These are phyloP conservation scores for Trinorchestia longiramus DNA, from an alignment of 1,140 invertebrate species.

Conservation along the genomic window DNA sequence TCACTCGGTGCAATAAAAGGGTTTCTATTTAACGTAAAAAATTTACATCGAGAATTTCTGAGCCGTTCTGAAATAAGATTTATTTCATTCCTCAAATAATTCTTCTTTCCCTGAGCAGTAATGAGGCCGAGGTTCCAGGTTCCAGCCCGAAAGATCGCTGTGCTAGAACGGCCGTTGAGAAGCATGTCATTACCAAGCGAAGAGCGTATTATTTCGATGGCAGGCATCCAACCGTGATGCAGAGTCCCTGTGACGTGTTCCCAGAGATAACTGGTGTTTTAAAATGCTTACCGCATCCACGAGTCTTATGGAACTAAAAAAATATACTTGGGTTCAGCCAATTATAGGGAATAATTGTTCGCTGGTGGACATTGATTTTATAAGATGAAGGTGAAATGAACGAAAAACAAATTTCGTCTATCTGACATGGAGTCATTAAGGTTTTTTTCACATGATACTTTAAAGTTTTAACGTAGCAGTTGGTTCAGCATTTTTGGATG, in stretches of 20 bases:
- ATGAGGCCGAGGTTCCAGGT: neutral
- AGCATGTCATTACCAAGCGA: slow-evolving; percentile 43
- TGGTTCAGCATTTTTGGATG: too few relatives aligned
- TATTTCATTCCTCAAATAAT: neutral
- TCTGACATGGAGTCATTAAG: neutral
- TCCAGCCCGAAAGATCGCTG: neutral
- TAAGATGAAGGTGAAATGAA: neutral
- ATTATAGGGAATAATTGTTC: slow-evolving; percentile 33
- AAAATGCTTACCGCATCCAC: neutral
- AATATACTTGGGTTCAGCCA: neutral
- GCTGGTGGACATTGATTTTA: neutral
- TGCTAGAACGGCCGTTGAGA: slow-evolving; percentile 26
- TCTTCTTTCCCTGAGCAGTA: neutral
- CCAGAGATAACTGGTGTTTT: neutral
- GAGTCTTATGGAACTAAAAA: neutral
- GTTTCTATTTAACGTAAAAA: neutral
- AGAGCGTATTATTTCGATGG: slow-evolving; percentile 28
- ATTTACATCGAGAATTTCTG: neutral
- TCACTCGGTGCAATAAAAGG: neutral
- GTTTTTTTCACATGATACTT: neutral
- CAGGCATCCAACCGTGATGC: neutral
- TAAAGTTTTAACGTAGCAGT: too few relatives aligned
- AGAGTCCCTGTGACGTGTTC: neutral
- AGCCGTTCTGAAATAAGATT: neutral
- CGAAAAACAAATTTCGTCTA: neutral